These are phyloP conservation scores for Saccopteryx leptura DNA, from an alignment of 2,113 vertebrate genomes.

Conservation along the genomic window DNA sequence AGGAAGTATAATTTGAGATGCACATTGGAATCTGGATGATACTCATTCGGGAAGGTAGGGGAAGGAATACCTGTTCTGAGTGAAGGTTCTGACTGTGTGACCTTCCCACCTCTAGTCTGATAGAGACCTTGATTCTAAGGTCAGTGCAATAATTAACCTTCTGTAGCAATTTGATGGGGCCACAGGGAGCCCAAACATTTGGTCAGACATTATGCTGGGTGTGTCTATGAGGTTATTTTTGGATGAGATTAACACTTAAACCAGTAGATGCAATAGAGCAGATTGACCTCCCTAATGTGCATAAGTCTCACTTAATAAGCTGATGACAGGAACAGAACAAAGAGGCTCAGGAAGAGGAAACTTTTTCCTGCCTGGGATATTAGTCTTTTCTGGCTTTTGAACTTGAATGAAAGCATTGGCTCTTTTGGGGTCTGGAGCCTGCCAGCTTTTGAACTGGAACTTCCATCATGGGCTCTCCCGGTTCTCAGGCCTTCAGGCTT, in stretches of 20 bases:
- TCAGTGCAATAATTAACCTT: not conserved
- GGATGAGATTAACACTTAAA: not conserved
- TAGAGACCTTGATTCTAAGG: not conserved
- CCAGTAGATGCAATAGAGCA: not conserved
- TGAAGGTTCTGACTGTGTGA: not conserved
- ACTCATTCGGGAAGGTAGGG: not conserved
- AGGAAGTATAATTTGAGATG: not conserved
- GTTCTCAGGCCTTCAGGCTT: not conserved
- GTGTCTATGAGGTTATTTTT: not conserved
- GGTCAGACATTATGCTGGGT: not conserved
- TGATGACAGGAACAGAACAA: not conserved
- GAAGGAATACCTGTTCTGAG: not conserved
- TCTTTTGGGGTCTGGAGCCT: not conserved
- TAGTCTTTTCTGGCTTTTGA: not conserved
- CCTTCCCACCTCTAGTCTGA: not conserved
- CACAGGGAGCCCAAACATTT: not conserved
- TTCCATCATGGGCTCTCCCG: not conserved
- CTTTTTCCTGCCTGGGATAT: not conserved
- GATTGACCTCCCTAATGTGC: not conserved
- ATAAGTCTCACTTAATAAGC: not conserved
- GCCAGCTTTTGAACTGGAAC: not conserved
- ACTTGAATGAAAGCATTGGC: not conserved
- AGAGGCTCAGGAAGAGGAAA: not conserved
- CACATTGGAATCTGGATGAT: not conserved
- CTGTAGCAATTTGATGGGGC: not conserved